phyloP scores from a whole-genome alignment of 2,888 invertebrate species.

The Oxytorus armatus region DNA sequence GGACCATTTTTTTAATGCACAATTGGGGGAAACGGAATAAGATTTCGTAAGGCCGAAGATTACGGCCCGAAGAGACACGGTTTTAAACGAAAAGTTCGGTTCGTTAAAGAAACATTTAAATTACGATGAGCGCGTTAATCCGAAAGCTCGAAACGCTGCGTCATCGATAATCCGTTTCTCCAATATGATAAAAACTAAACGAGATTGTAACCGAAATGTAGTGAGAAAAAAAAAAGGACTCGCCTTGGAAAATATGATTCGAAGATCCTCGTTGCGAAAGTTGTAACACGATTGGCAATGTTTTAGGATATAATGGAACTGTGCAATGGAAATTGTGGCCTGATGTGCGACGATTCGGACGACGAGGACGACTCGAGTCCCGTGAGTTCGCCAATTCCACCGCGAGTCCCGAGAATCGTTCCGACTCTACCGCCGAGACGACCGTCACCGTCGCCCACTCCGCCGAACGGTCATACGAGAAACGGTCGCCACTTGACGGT shows the following conservation, averaged over 20 bases:
- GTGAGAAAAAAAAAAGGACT: conserved; percentile 23
- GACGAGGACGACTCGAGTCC: conserved; percentile 82
- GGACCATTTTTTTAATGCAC: too few species aligned
- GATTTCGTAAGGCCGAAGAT: too few species aligned
- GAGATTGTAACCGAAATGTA: neutral
- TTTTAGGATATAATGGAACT: conserved; percentile 83
- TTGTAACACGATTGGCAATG: conserved; percentile 67
- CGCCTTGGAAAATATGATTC: neutral
- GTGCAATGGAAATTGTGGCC: conserved; percentile 81
- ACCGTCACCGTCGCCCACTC: conserved; percentile 85
- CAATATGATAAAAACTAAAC: neutral
- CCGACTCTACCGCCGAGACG: conserved; percentile 89
- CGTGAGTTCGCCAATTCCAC: conserved; percentile 79
- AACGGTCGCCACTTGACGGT: conserved; percentile 83
- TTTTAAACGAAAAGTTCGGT: too few species aligned
- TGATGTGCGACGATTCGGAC: conserved; percentile 81
- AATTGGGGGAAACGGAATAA: too few species aligned
- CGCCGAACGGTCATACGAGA: conserved; percentile 76
- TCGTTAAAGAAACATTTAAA: too few species aligned
- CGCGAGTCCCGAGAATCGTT: conserved; percentile 80
- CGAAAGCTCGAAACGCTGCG: conserved; percentile 1
- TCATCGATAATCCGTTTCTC: neutral
- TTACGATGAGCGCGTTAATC: too few species aligned
- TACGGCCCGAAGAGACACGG: too few species aligned
- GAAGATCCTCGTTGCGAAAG: conserved; percentile 11